phyloP scores from a whole-genome alignment of 2,888 invertebrate species.

The Subacronicta megacephala region DNA sequence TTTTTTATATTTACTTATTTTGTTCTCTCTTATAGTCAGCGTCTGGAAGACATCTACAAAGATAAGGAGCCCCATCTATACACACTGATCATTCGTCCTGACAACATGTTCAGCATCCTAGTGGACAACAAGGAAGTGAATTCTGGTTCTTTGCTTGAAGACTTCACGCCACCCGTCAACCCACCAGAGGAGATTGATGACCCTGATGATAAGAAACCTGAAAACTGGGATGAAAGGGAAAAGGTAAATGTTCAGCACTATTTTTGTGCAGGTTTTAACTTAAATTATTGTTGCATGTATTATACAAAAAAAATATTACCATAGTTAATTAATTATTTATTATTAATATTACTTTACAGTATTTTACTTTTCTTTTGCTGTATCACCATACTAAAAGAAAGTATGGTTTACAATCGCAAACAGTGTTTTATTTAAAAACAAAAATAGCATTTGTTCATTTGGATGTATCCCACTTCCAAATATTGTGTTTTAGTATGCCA shows the following conservation, averaged over 20 bases:
- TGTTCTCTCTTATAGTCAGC: conserved; percentile 87
- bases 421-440: too few species aligned
- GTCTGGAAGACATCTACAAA: conserved; percentile 95
- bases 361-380: too few species aligned
- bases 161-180: conserved; percentile 98
- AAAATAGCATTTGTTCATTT: too few species aligned
- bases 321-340: too few species aligned
- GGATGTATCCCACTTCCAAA: conserved; percentile 77
- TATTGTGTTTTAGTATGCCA: too few species aligned
- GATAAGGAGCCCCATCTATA: conserved; percentile 99
- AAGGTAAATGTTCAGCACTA: conserved; percentile 71
- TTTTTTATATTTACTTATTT: too few species aligned
- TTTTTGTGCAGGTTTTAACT: too few species aligned
- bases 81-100: conserved; percentile 97
- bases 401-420: too few species aligned
- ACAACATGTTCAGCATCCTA: conserved; percentile 98
- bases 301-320: too few species aligned
- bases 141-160: conserved; percentile 95
- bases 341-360: too few species aligned
- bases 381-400: too few species aligned
- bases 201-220: conserved; percentile 95
- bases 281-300: too few species aligned
- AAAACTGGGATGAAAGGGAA: conserved; percentile 98
- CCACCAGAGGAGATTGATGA: conserved; percentile 98
- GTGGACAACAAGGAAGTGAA: conserved; percentile 96